A percentile compares a stretch with the other conserved stretches of the same genome.
Conservation (phyloP, 2,797 vertebrate genomes). For the Tenualosa ilisha region DNA sequence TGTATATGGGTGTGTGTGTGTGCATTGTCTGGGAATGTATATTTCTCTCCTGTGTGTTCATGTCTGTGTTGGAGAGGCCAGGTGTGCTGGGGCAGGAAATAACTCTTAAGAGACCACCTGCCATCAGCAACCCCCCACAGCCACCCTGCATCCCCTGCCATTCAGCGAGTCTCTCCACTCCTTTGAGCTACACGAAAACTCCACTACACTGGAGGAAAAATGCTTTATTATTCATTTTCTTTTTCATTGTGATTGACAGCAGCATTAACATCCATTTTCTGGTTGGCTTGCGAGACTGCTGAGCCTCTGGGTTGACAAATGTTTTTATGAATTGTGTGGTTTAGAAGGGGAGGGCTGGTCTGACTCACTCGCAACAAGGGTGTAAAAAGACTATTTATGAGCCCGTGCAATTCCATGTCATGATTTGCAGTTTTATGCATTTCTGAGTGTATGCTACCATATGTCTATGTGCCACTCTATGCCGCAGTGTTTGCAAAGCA, state of each 20-base stretch:
- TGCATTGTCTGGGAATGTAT: neutral
- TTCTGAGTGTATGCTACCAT: neutral
- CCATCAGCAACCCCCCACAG: neutral
- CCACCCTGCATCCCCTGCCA: neutral
- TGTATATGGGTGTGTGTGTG: neutral
- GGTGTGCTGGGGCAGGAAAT: neutral
- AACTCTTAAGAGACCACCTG: neutral
- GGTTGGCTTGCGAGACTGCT: constrained; percentile 2
- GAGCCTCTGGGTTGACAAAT: constrained; percentile 11
- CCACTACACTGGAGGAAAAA: neutral
- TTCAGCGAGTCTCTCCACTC: neutral
- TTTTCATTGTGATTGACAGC: neutral
- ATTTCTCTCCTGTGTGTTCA: neutral
- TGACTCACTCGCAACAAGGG: neutral
- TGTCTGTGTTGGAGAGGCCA: neutral
- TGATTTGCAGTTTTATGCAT: constrained; percentile 5
- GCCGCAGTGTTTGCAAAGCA: neutral
- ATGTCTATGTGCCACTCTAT: neutral
- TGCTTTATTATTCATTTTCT: neutral
- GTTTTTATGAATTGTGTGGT: constrained; percentile 18
- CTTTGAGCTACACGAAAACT: too few species aligned
- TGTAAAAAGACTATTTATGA: constrained; percentile 5
- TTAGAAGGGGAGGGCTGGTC: neutral
- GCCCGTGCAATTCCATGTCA: neutral
- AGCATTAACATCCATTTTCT: constrained; percentile 14